Base-by-base conservation (phyloP, 2,888 invertebrate species). In the Melieria picta region DNA sequence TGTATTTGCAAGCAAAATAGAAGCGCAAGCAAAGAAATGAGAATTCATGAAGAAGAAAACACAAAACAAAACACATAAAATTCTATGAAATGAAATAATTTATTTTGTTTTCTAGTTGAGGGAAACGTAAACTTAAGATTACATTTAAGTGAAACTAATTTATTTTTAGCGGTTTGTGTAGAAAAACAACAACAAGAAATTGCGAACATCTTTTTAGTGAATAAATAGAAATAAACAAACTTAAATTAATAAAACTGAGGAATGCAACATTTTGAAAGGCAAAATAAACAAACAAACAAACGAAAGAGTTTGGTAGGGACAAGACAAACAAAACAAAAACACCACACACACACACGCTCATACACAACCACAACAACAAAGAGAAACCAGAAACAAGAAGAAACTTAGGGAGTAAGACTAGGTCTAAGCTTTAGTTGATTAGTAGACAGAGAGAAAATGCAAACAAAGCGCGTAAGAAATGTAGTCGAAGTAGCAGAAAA, bases 321-420 rank as follows among this genome's bases (percentile, higher is more conserved):
- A 77, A 72, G 69, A 63, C 58, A 72, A 42, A 16, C n/a, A 70
- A 71, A 60, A 70, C 16, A 63, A 69, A 48, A 55, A 57, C 42
- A 61, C 58, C 66, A 73, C 76, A 58, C 45, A 69, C 58, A 69
- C 30, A 62, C 47, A 46, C 50, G 30, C 60, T 65, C 52, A 65
- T 57, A 61, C 65, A 64, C 1, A 13, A 5, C 58, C 65, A 66
- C 48, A 70, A 63, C 30, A 70, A 55, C 45, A 68, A 66, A 72
- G 65, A 52, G 74, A 71, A 69, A 60, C 62, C 58, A 57, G 57
- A 74, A 72, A 46, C 45, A 71, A 57, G 52, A 30, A 30, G 72
- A 64, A 67, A 74, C 60, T 75, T 76, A 73, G 68, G 71, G 62
- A 66, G 64, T 69, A 68, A 72, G 71, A 74, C 71, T 74, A 72